Base-by-base conservation (phyloP, 2,113 vertebrate species). In the Synchiropus splendidus region DNA sequence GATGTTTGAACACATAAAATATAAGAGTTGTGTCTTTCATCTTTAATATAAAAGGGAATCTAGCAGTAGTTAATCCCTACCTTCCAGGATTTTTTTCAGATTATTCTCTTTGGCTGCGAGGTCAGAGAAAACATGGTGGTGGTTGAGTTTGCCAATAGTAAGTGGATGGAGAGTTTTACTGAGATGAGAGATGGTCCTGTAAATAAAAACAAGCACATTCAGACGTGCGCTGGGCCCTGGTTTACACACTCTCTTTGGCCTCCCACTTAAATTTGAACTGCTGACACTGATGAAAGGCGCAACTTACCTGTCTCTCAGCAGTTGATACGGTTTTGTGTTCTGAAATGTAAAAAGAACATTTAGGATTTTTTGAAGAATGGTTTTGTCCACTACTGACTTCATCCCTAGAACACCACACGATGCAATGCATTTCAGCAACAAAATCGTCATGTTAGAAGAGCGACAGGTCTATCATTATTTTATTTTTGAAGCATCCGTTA, bases 271-370 rank as follows among this genome's bases (percentile, higher is more conserved):
- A n/a, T n/a, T n/a, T n/a, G n/a, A n/a, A n/a, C n/a, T n/a, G n/a
- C n/a, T n/a, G n/a, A n/a, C n/a, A n/a, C n/a, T n/a, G n/a, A n/a
- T n/a, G n/a, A n/a, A n/a, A 27, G 8, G 21, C 8, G 8, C 21
- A 27, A 38, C 87, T 88, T 80, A 98, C 94, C 91, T 92, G 85
- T 98, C 91, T 84, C 93, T 90, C 63, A 98, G 79, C 62, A 98
- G 92, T 79, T 95, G 93, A 83, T 93, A 92, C 45, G 94, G 92
- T 84, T 97, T 97, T 54, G 94, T 98, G 78, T 97, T 98, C 94
- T 98, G 77, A 39, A 73, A 81, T 46, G 63, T 31, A 71, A 79
- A 70, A 35, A 10, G 59, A 1, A 10, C 5, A 27, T 27, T 27
- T 27, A 27, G 4, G 8, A 27, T n/a, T n/a, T n/a, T n/a, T n/a